phyloP scores from a whole-genome alignment of 2,888 invertebrate genomes.

The Mesorhabditis sp. region DNA sequence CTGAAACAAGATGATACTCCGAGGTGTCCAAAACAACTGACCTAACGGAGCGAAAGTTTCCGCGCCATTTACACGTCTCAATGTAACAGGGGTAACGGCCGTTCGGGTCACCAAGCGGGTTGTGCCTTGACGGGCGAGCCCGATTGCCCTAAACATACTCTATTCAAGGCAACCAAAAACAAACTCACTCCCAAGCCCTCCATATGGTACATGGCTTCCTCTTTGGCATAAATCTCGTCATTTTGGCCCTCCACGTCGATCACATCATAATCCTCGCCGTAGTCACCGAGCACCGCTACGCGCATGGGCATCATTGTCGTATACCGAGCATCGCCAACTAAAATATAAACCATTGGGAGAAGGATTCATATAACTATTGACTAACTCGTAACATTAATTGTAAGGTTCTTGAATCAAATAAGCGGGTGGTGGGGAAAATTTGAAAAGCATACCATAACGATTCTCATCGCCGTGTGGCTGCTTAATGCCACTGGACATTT shows the following conservation, averaged over 20 bases:
- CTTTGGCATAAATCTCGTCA: not conserved
- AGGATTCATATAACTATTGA: no score
- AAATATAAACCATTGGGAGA: no score
- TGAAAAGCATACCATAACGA: no score
- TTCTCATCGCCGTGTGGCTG: no score
- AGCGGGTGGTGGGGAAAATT: no score
- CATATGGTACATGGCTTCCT: not conserved
- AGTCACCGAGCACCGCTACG: no score
- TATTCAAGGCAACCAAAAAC: not conserved
- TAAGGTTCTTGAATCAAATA: no score
- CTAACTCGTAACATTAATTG: no score
- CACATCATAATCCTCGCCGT: not conserved
- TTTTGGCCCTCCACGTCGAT: not conserved
- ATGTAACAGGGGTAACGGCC: constrained; percentile 40
- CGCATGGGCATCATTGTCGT: no score
- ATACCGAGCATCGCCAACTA: no score
- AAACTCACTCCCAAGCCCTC: not conserved
- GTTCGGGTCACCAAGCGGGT: constrained; percentile 18
- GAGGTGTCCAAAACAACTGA: constrained; percentile 15
- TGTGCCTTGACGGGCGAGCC: not conserved
- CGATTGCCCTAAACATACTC: not conserved
- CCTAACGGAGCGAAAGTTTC: constrained; percentile 32
- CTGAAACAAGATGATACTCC: not conserved
- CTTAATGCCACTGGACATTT: no score
- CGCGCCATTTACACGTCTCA: constrained; percentile 22